Evolutionary conservation across 1,140 invertebrate species (phyloP).

Genomic region (Marisa cornuarietis): DNA sequence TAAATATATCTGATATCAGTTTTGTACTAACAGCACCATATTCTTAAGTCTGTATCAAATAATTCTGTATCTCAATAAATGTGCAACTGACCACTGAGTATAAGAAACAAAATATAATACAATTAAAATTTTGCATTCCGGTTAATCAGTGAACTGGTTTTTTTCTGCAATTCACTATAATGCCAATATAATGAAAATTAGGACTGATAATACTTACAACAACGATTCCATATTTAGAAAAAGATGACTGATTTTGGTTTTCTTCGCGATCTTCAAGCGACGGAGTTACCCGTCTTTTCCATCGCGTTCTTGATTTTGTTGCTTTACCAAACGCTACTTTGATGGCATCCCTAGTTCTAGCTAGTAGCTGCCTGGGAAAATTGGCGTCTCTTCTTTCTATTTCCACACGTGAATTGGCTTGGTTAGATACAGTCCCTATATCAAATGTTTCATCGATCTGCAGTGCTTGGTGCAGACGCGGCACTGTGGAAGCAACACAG

Average conservation of each 20-base stretch:
- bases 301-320: background rate
- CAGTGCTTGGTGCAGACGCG: background rate
- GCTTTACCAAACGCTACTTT: background rate
- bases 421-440: background rate
- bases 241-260: background rate
- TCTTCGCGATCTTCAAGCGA: background rate
- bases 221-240: conserved; percentile 9
- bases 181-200: too few species aligned
- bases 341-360: background rate
- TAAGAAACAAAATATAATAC: too few species aligned
- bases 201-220: conserved; percentile 14
- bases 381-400: background rate
- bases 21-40: too few species aligned
- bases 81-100: too few species aligned
- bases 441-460: conserved; percentile 18
- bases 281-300: background rate
- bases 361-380: background rate
- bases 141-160: too few species aligned
- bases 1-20: too few species aligned
- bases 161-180: too few species aligned
- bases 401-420: background rate
- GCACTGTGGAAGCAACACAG: conserved; percentile 7
- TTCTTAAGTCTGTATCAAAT: too few species aligned
- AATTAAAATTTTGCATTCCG: too few species aligned
- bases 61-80: too few species aligned